Evolutionary conservation across 2,888 invertebrate species (phyloP).

Genomic region (Hoplodrina blanda): DNA sequence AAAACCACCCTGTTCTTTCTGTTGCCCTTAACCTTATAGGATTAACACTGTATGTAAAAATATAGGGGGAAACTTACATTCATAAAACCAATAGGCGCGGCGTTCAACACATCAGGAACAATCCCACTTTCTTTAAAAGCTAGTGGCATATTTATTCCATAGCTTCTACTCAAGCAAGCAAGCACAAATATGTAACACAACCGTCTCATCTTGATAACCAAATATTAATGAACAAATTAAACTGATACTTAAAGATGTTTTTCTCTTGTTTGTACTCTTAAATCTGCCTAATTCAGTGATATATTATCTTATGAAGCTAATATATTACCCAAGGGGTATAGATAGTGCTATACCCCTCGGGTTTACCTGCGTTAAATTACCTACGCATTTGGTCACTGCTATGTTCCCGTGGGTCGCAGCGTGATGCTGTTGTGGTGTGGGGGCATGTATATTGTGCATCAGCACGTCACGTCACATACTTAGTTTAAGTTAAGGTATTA

Average conservation of each 20-base stretch:
- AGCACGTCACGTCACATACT: no score
- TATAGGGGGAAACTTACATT: slow-evolving; percentile 38
- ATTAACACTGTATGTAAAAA: no score
- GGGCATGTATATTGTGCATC: no score
- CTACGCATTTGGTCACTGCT: no score
- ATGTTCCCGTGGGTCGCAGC: no score
- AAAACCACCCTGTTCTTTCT: no score
- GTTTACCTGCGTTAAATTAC: no score
- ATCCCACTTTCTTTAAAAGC: slow-evolving; percentile 43
- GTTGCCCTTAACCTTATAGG: no score
- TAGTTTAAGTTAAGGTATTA: no score
- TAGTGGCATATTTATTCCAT: slow-evolving; percentile 20
- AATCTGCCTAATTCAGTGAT: background rate
- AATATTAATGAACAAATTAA: background rate
- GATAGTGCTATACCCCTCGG: no score
- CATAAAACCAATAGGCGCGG: slow-evolving; percentile 29
- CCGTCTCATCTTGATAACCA: slow-evolving; percentile 19
- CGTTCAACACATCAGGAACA: slow-evolving; percentile 52
- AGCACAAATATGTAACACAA: slow-evolving; percentile 16
- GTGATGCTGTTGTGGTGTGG: no score
- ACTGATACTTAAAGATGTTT: background rate
- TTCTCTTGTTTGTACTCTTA: background rate
- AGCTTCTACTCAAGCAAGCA: background rate
- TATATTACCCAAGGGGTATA: no score
- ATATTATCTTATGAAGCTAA: background rate